phyloP scores from a whole-genome alignment of 2,888 invertebrate genomes.

The Diloba caeruleocephala region DNA sequence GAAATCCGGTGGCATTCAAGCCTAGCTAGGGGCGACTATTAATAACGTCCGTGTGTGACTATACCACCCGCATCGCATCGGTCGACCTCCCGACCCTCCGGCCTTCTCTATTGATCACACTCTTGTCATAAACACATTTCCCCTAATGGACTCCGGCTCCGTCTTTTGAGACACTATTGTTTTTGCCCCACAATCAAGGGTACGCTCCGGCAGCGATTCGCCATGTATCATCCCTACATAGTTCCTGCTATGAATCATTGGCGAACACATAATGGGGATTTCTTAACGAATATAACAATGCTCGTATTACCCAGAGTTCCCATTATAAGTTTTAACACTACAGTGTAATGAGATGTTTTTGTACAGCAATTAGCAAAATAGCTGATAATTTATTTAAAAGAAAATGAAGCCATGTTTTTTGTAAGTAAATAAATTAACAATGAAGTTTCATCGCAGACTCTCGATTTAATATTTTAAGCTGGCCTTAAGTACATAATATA shows the following conservation, averaged over 20 bases:
- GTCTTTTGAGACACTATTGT: conserved; percentile 76
- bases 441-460: conserved; percentile 13
- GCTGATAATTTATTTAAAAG: neutral
- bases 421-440: conserved; percentile 16
- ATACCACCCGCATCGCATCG: conserved; percentile 68
- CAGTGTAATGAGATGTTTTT: conserved; percentile 1
- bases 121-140: conserved; percentile 83
- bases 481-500: conserved; percentile 16
- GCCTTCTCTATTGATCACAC: conserved; percentile 80
- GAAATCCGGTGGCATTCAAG: conserved; percentile 66
- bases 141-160: conserved; percentile 79
- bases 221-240: conserved; percentile 61
- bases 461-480: conserved; percentile 21
- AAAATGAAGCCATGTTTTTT: conserved; percentile 9
- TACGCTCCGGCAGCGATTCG: conserved; percentile 60
- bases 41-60: conserved; percentile 69
- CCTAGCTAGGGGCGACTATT: conserved; percentile 73
- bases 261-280: conserved; percentile 49
- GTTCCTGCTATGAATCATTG: conserved; percentile 60
- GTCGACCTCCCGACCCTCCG: conserved; percentile 69
- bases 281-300: conserved; percentile 41
- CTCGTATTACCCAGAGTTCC: neutral
- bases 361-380: neutral
- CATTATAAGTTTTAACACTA: conserved; percentile 1
- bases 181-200: conserved; percentile 75